Evolutionary conservation across 2,888 invertebrate species (phyloP).

Genomic region (Melanostoma mellinum): DNA sequence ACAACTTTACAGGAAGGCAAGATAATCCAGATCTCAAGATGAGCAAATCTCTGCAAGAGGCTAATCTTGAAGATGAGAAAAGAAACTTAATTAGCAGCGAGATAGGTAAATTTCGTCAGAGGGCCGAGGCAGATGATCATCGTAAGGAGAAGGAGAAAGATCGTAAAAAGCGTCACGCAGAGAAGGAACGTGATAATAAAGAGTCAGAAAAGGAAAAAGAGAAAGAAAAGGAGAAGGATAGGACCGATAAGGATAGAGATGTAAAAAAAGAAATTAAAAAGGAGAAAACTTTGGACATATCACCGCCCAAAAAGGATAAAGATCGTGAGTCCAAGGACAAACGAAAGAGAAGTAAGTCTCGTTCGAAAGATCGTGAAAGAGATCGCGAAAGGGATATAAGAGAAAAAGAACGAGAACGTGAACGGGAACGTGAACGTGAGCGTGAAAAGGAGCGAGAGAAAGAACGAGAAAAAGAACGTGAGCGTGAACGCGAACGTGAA

Average conservation of each 20-base stretch:
- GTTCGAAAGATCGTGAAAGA: constrained; percentile 81
- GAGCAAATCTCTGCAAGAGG: constrained; percentile 88
- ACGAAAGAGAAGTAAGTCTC: constrained; percentile 79
- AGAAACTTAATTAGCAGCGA: constrained; percentile 97
- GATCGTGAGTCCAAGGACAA: constrained; percentile 76
- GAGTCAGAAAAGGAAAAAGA: constrained; percentile 66
- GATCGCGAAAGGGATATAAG: constrained; percentile 76
- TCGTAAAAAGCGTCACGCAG: constrained; percentile 81
- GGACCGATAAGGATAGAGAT: constrained; percentile 71
- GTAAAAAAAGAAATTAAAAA: constrained; percentile 79
- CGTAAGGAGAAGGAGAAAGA: constrained; percentile 83
- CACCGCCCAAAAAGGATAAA: constrained; percentile 77
- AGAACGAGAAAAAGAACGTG: constrained; percentile 81
- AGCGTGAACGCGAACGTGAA: constrained; percentile 85
- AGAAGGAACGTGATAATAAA: constrained; percentile 80
- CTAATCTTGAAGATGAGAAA: constrained; percentile 97
- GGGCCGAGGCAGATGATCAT: constrained; percentile 84
- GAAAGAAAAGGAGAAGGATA: constrained; percentile 80
- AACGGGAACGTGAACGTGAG: constrained; percentile 84
- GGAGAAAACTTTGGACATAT: constrained; percentile 67
- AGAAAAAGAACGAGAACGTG: constrained; percentile 83
- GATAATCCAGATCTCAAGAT: constrained; percentile 78
- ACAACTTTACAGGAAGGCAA: constrained; percentile 73
- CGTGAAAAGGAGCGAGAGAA: constrained; percentile 84
- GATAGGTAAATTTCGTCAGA: constrained; percentile 98